phyloP scores from a whole-genome alignment of 1,140 invertebrate species.

The Euwallacea similis region DNA sequence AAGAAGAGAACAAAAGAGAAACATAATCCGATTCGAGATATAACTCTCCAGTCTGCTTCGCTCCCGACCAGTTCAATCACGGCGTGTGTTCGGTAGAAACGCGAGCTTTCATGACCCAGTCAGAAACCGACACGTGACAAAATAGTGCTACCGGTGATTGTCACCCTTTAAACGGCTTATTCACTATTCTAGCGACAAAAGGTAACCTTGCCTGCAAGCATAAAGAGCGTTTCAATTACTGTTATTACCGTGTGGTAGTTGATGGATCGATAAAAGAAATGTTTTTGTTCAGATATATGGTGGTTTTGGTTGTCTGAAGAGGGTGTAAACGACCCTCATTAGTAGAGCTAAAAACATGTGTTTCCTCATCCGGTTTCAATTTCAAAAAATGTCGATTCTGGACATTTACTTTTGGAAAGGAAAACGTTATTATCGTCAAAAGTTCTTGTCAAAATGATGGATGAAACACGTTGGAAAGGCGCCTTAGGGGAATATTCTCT shows the following conservation, averaged over 20 bases:
- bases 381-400: too few species aligned
- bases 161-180: neutral
- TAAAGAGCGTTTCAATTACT: neutral
- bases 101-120: constrained; percentile 9
- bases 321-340: too few species aligned
- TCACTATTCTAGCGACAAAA: neutral
- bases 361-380: too few species aligned
- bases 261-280: too few species aligned
- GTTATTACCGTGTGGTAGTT: neutral
- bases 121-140: constrained; percentile 6
- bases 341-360: too few species aligned
- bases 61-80: constrained; percentile 6
- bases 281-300: too few species aligned
- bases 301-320: too few species aligned
- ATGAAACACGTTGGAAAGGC: too few species aligned
- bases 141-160: constrained; percentile 5
- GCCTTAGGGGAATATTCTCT: too few species aligned
- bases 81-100: constrained; percentile 4
- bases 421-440: too few species aligned
- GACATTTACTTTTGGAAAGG: too few species aligned
- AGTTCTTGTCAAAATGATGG: too few species aligned
- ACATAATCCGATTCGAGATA: neutral
- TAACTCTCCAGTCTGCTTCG: neutral
- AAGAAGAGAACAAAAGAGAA: neutral
- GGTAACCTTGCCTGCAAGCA: constrained; percentile 7